Percentiles rank a stretch among this genome's conserved stretches.
phyloP scores from a whole-genome alignment of 2,113 vertebrate genomes.

The Callorhinus ursinus region DNA sequence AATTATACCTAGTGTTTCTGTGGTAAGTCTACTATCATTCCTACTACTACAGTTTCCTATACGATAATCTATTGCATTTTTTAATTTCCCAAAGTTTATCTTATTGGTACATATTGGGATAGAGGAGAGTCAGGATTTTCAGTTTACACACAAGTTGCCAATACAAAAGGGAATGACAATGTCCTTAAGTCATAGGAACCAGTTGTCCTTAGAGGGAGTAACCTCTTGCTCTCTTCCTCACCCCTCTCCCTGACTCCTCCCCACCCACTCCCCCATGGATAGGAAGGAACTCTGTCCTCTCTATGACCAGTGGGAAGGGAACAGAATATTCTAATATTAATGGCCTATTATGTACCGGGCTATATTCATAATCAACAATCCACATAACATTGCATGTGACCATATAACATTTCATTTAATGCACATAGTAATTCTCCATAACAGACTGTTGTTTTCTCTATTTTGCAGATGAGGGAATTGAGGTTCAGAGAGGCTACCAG shows the following conservation, averaged over 20 bases:
- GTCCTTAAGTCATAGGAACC: not conserved
- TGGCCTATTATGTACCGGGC: not conserved
- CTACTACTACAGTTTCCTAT: not conserved
- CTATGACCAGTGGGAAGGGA: not conserved
- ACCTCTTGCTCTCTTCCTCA: not conserved
- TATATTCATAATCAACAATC: not conserved
- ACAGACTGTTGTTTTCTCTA: not conserved
- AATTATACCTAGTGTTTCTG: not conserved
- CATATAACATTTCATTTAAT: not conserved
- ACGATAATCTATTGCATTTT: not conserved
- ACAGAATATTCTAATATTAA: not conserved
- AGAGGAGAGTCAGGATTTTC: not conserved
- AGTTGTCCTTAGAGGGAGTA: not conserved
- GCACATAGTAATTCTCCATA: not conserved
- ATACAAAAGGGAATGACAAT: not conserved
- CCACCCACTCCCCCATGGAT: fast-evolving
- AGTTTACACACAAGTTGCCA: not conserved
- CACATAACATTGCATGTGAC: not conserved
- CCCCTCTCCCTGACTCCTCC: not conserved
- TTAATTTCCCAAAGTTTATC: not conserved
- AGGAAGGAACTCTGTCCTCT: not conserved
- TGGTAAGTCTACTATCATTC: not conserved
- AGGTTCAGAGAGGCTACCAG: not conserved
- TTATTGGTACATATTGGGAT: not conserved
- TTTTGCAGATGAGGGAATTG: not conserved